Evolutionary conservation across 2,113 vertebrate genomes (phyloP).

Genomic region (Callipepla squamata): DNA sequence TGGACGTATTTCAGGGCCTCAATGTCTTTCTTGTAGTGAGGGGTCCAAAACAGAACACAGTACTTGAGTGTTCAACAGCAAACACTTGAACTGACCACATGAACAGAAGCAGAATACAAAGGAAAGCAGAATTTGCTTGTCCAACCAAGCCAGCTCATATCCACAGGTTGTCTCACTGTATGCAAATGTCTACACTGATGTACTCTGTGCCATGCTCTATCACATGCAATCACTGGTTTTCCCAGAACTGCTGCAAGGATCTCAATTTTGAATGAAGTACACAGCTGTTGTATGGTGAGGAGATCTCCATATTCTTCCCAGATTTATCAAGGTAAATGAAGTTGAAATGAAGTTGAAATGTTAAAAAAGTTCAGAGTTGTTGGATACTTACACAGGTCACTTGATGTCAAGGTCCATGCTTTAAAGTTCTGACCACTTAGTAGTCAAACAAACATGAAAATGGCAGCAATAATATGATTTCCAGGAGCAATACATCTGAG

Average conservation of each 20-base stretch:
- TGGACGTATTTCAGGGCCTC: no score
- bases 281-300: rapidly evolving
- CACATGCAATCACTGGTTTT: background rate
- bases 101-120: background rate
- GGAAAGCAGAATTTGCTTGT: background rate
- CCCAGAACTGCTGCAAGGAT: background rate
- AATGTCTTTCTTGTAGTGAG: no score
- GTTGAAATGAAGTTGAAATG: background rate
- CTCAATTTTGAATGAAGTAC: background rate
- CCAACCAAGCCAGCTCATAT: background rate
- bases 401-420: background rate
- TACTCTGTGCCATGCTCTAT: background rate
- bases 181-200: background rate
- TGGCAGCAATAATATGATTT: background rate
- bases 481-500: background rate
- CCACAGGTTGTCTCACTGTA: background rate
- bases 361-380: background rate
- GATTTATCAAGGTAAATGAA: background rate
- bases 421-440: background rate
- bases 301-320: background rate
- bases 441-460: background rate
- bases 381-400: background rate
- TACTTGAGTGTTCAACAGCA: background rate
- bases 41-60: no score
- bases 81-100: background rate